Percentiles rank a stretch among this genome's conserved stretches.
phyloP scores from a whole-genome alignment of 2,797 vertebrate species.

The Rhinichthys osculus region DNA sequence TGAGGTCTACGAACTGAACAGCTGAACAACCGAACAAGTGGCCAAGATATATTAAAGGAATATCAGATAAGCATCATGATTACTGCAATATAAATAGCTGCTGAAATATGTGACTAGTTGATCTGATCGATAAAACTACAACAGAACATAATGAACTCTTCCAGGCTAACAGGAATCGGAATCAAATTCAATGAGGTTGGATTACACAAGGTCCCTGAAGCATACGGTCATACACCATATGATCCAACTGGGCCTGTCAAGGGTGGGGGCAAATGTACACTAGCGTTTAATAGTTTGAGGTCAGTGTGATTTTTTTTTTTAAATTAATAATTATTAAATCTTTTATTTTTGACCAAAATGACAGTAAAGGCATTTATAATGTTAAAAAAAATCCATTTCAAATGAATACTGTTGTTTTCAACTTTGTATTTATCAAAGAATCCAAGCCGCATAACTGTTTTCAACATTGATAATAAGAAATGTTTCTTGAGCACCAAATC shows the following conservation, averaged over 20 bases:
- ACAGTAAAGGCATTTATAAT: neutral
- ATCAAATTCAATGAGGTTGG: slow-evolving; percentile 15
- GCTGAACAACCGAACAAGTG: slow-evolving; percentile 23
- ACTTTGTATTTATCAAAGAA: neutral
- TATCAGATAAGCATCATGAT: neutral
- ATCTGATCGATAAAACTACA: slow-evolving; percentile 15
- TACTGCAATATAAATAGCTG: slow-evolving; percentile 12
- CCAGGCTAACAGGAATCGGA: slow-evolving; percentile 4
- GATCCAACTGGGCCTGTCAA: neutral
- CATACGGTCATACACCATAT: neutral
- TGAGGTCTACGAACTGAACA: slow-evolving; percentile 10
- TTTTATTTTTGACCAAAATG: neutral
- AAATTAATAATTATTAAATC: neutral
- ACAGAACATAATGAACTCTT: slow-evolving; percentile 9
- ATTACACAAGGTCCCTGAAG: slow-evolving; percentile 19
- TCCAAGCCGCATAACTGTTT: neutral
- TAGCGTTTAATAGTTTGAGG: neutral
- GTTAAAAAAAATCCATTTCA: neutral
- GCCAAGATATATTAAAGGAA: slow-evolving; percentile 8
- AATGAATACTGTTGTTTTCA: neutral
- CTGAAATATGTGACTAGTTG: slow-evolving; percentile 1
- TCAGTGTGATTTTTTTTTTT: neutral
- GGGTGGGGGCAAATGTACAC: neutral
- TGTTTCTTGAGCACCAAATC: neutral
- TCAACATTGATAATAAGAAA: neutral